phyloP scores from a whole-genome alignment of 2,113 vertebrate genomes.

The Toxotes jaculatrix region DNA sequence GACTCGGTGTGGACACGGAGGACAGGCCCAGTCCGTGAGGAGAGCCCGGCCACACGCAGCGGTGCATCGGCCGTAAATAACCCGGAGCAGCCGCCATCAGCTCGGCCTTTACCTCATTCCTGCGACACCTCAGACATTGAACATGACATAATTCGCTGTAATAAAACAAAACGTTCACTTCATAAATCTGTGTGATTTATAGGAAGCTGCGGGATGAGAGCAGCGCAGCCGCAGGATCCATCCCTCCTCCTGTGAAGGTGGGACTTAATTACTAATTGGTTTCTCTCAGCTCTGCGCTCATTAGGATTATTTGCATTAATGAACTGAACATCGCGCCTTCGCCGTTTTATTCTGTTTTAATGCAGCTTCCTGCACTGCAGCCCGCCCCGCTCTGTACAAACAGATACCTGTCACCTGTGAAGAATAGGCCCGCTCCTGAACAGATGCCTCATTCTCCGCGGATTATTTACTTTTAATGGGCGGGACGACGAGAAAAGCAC shows the following conservation, averaged over 20 bases:
- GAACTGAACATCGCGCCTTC: slow-evolving; percentile 71
- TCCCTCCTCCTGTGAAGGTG: slow-evolving; percentile 68
- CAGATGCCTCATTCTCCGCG: slow-evolving; percentile 77
- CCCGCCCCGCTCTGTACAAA: slow-evolving; percentile 54
- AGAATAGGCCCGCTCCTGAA: slow-evolving; percentile 73
- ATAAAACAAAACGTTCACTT: slow-evolving; percentile 83
- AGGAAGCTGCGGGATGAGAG: slow-evolving; percentile 67
- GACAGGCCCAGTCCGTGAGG: too few relatives aligned
- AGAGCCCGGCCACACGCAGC: too few relatives aligned
- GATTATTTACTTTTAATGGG: slow-evolving; percentile 87
- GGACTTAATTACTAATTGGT: slow-evolving; percentile 78
- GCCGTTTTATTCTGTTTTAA: slow-evolving; percentile 44
- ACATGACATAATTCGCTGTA: slow-evolving; percentile 81
- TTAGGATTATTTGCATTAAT: slow-evolving; percentile 79
- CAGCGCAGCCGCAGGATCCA: slow-evolving; percentile 58
- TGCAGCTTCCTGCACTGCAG: too few relatives aligned
- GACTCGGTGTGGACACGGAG: too few relatives aligned
- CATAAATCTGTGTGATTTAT: slow-evolving; percentile 84
- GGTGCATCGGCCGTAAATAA: slow-evolving; percentile 76
- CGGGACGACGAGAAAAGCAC: slow-evolving; percentile 76
- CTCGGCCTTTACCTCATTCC: slow-evolving; percentile 65
- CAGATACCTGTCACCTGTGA: slow-evolving; percentile 83
- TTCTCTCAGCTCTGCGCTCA: slow-evolving; percentile 63
- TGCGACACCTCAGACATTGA: slow-evolving; percentile 76
- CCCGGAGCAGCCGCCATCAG: slow-evolving; percentile 42